Percentiles rank a stretch among this genome's conserved stretches.
Evolutionary conservation across 2,113 vertebrate species (phyloP).

Genomic region (Sturnira hondurensis): DNA sequence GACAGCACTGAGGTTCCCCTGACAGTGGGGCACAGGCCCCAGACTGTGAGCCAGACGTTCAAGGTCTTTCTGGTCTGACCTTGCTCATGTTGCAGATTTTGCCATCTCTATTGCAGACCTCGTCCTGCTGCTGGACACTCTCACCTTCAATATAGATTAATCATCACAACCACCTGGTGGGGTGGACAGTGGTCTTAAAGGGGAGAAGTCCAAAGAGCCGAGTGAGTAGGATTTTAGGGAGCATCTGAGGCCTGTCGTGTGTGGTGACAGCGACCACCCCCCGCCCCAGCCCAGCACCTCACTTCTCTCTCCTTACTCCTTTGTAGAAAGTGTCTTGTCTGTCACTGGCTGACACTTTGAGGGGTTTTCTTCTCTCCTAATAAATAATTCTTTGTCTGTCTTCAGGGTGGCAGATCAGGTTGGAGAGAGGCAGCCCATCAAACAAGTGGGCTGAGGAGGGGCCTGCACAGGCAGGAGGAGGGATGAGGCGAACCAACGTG

Average conservation of each 20-base stretch:
- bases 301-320: background rate
- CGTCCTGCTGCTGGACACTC: background rate
- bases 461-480: background rate
- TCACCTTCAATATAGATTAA: background rate
- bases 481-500: background rate
- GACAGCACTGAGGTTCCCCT: background rate
- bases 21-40: background rate
- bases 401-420: constrained; percentile 32
- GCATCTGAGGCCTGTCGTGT: background rate
- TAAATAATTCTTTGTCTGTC: constrained; percentile 65
- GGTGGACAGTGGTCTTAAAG: background rate
- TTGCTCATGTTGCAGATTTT: background rate
- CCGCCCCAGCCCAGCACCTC: background rate
- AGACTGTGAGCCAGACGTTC: background rate
- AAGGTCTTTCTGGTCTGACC: background rate
- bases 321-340: background rate
- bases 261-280: background rate
- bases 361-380: constrained; percentile 46
- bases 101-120: background rate
- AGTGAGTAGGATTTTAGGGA: background rate
- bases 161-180: background rate
- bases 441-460: background rate
- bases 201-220: background rate
- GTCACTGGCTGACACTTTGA: constrained; percentile 31
- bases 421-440: constrained; percentile 11